These are phyloP conservation scores for Cichladusa arquata DNA, from an alignment of 2,113 vertebrate species.

Conservation along the genomic window DNA sequence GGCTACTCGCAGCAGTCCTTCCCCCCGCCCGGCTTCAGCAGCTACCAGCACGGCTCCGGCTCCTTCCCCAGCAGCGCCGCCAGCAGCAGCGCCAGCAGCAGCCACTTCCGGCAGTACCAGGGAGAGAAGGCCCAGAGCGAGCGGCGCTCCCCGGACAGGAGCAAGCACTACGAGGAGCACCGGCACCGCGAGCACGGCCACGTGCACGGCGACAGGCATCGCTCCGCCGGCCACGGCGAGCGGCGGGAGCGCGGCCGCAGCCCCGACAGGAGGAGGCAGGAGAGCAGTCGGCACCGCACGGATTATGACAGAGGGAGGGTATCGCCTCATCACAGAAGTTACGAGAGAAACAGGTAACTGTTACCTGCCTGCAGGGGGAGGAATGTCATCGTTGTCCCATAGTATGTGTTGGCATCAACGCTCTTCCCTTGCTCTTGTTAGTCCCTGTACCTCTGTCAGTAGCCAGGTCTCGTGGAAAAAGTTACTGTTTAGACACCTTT, in stretches of 20 bases:
- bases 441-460: accelerated
- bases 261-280: conserved; percentile 79
- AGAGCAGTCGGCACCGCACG: conserved; percentile 78
- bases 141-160: conserved; percentile 84
- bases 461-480: background rate
- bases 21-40: conserved; percentile 80
- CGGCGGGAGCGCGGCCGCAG: conserved; percentile 87
- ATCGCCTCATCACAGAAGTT: conserved; percentile 84
- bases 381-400: accelerated
- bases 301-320: conserved; percentile 85
- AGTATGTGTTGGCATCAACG: accelerated
- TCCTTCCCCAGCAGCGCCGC: conserved; percentile 65
- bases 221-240: conserved; percentile 75
- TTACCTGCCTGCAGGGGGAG: background rate
- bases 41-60: conserved; percentile 76
- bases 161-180: conserved; percentile 83
- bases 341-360: conserved; percentile 86
- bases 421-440: background rate
- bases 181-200: conserved; percentile 84
- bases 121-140: conserved; percentile 75
- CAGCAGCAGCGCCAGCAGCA: conserved; percentile 50
- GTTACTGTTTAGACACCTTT: background rate
- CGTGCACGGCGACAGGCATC: conserved; percentile 78
- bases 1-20: conserved; percentile 83
- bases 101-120: conserved; percentile 84